Percentiles rank a stretch among this genome's conserved stretches.
Evolutionary conservation across 2,797 vertebrate species (phyloP).

Genomic region (Alcedo quadribrachys): DNA sequence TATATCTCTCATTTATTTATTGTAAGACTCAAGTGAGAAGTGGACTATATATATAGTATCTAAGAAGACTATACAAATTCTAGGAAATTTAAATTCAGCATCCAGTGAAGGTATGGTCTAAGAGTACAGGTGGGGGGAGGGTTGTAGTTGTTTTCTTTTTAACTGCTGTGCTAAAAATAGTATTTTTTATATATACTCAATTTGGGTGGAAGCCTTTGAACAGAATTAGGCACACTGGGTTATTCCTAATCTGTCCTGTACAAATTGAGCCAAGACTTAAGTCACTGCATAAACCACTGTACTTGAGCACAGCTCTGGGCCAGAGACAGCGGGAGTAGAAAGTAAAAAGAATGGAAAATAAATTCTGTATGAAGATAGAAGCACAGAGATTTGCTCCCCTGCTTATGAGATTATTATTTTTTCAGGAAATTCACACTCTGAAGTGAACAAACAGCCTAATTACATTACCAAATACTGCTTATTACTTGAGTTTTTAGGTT

Average conservation of each 20-base stretch:
- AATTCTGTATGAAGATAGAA: neutral
- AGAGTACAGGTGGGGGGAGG: neutral
- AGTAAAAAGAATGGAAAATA: neutral
- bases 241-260: neutral
- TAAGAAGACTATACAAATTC: neutral
- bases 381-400: neutral
- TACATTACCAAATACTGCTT: neutral
- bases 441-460: neutral
- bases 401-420: neutral
- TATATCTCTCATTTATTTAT: slow-evolving; percentile 5
- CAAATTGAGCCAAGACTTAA: neutral
- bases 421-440: neutral
- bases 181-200: neutral
- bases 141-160: neutral
- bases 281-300: neutral
- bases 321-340: neutral
- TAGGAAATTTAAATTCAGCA: neutral
- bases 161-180: neutral
- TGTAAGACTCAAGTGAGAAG: neutral
- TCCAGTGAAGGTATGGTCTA: neutral
- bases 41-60: neutral
- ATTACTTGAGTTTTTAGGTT: neutral
- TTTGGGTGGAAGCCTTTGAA: neutral
- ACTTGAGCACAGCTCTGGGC: neutral
- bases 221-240: neutral